These are phyloP conservation scores for Philhelius pedissequus DNA, from an alignment of 2,888 invertebrate species.

Conservation along the genomic window DNA sequence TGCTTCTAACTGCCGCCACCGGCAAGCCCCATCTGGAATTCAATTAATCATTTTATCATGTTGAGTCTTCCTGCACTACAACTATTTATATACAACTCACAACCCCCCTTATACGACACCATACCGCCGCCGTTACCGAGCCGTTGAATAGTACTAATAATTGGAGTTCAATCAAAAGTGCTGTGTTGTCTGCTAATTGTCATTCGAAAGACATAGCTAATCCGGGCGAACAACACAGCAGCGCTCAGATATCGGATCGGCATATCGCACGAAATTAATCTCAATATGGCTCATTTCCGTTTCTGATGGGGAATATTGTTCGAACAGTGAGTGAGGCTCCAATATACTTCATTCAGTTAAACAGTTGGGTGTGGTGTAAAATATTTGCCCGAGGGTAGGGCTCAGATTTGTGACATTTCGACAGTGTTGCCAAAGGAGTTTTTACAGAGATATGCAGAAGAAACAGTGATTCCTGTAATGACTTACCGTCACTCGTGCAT, in stretches of 20 bases:
- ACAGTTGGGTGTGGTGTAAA: constrained; percentile 36
- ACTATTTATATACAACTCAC: no score
- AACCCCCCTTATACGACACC: background rate
- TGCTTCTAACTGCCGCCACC: background rate
- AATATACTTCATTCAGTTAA: constrained; percentile 47
- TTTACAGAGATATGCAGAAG: no score
- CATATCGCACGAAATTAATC: constrained; percentile 63
- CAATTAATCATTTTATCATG: constrained; percentile 55
- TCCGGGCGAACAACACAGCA: constrained; percentile 35
- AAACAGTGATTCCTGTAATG: no score
- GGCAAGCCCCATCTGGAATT: constrained; percentile 8
- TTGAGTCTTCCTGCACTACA: constrained; percentile 8
- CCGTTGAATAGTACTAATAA: background rate
- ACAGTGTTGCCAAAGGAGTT: background rate
- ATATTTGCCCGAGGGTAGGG: constrained; percentile 23
- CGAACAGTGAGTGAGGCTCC: constrained; percentile 1
- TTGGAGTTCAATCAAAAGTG: constrained; percentile 22
- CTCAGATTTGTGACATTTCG: background rate
- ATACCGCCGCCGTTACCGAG: background rate
- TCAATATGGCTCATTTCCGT: constrained; percentile 63
- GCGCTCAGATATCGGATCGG: no score
- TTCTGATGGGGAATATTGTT: constrained; percentile 39
- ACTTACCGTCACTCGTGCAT: no score
- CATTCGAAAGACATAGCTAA: constrained; percentile 58
- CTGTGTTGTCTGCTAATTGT: constrained; percentile 58